Percentiles rank a stretch among this genome's conserved stretches.
phyloP scores from a whole-genome alignment of 2,888 invertebrate genomes.

The Scaeva pyrastri region DNA sequence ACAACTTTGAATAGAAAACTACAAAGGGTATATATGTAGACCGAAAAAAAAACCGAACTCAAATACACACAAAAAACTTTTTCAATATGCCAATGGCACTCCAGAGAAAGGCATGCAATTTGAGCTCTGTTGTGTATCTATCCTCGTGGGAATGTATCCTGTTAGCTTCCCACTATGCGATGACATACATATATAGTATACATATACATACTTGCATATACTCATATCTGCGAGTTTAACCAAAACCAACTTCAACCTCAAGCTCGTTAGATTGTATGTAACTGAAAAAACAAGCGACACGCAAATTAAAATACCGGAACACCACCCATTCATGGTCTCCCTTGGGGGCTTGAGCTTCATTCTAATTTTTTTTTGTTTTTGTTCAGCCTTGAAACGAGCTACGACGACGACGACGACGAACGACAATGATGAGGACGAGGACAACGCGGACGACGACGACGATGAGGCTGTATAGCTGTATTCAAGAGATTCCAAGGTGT shows the following conservation, averaged over 20 bases:
- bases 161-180: background rate
- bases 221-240: too few species aligned
- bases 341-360: slow-evolving; percentile 10
- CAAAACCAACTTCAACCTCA: slow-evolving; percentile 3
- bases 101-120: slow-evolving; percentile 61
- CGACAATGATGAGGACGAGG: too few species aligned
- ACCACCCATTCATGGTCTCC: slow-evolving; percentile 31
- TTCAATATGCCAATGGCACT: slow-evolving; percentile 34
- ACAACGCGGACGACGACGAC: too few species aligned
- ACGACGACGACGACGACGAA: too few species aligned
- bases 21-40: background rate
- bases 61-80: slow-evolving; percentile 6
- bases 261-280: slow-evolving; percentile 38
- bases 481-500: slow-evolving; percentile 25
- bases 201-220: too few species aligned
- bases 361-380: background rate
- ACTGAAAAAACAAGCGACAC: slow-evolving; percentile 58
- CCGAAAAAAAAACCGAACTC: background rate
- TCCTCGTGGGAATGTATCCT: slow-evolving; percentile 27
- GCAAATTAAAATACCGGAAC: slow-evolving; percentile 73
- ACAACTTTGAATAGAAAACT: slow-evolving; percentile 28
- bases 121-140: slow-evolving; percentile 52
- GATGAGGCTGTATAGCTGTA: too few species aligned
- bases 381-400: slow-evolving; percentile 17
- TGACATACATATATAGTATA: too few species aligned